phyloP scores from a whole-genome alignment of 2,113 vertebrate genomes.

The Poeciliopsis turrubarensis region DNA sequence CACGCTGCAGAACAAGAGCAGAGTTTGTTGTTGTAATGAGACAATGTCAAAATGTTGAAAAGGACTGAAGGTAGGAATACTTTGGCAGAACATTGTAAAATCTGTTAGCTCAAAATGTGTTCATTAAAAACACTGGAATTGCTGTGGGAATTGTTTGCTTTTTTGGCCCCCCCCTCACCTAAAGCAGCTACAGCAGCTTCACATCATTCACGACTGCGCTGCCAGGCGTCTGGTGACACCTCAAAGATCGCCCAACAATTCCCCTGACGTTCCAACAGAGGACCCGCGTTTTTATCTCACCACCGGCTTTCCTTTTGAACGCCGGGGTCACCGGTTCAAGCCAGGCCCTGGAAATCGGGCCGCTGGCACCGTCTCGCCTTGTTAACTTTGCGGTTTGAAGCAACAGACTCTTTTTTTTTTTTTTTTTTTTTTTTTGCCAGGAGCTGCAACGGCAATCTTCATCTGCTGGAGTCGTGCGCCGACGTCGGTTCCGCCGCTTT shows the following conservation, averaged over 20 bases:
- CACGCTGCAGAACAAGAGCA: too few relatives aligned
- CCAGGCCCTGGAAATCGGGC: slow-evolving; percentile 41
- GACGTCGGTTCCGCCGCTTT: slow-evolving; percentile 41
- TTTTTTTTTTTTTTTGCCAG: too few relatives aligned
- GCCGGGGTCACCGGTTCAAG: slow-evolving; percentile 50
- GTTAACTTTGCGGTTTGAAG: slow-evolving; percentile 47
- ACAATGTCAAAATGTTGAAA: too few relatives aligned
- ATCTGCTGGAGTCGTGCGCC: slow-evolving; percentile 32
- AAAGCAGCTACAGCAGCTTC: neutral
- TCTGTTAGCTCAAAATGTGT: too few relatives aligned
- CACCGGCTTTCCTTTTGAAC: slow-evolving; percentile 7
- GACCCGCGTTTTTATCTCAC: slow-evolving; percentile 4
- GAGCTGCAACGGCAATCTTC: slow-evolving; percentile 14
- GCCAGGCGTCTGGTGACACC: neutral
- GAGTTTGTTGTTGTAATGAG: too few relatives aligned
- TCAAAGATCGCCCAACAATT: slow-evolving; percentile 6
- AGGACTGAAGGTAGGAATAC: too few relatives aligned
- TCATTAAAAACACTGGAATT: too few relatives aligned
- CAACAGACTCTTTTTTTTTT: slow-evolving; percentile 21
- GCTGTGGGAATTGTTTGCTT: too few relatives aligned
- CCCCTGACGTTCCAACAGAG: neutral
- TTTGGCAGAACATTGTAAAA: too few relatives aligned
- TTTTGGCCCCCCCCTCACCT: neutral
- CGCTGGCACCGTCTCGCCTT: slow-evolving; percentile 30
- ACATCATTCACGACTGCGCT: neutral